phyloP scores from a whole-genome alignment of 2,113 vertebrate species.

The Corythornis vintsioides region DNA sequence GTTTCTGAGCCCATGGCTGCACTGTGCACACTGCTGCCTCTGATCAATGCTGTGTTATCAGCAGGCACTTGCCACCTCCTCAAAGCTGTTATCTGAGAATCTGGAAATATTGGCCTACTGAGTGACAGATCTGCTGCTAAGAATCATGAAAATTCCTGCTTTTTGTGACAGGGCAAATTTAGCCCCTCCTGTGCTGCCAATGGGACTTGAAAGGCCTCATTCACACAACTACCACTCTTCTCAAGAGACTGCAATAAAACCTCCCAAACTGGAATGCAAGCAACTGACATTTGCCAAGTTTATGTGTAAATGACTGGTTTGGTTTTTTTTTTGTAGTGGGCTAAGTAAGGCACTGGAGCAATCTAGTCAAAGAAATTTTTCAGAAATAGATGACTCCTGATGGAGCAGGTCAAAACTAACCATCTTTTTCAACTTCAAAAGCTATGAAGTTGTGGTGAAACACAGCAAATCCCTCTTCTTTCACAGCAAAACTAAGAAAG shows the following conservation, averaged over 20 bases:
- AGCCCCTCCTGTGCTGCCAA: neutral
- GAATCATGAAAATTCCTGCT: neutral
- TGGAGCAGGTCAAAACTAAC: neutral
- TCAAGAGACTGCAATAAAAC: conserved; percentile 8
- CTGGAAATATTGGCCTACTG: neutral
- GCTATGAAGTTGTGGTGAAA: neutral
- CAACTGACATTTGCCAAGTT: conserved; percentile 13
- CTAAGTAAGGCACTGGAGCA: conserved; percentile 9
- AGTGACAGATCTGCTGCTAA: neutral
- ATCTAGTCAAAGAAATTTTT: neutral
- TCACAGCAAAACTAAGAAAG: neutral
- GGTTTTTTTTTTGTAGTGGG: neutral
- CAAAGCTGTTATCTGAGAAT: neutral
- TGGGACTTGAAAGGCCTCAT: neutral
- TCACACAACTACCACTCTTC: neutral
- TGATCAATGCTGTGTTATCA: neutral
- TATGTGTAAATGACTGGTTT: neutral
- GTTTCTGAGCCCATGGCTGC: neutral
- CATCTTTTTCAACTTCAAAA: neutral
- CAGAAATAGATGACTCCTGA: conserved; percentile 1
- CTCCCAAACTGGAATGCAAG: conserved; percentile 10
- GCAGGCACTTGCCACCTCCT: neutral
- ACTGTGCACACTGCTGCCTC: fast-evolving
- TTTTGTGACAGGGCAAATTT: neutral
- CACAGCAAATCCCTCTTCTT: neutral